Base-by-base conservation (phyloP, 2,797 vertebrate genomes). In the Sternarchorhynchus goeldii region DNA sequence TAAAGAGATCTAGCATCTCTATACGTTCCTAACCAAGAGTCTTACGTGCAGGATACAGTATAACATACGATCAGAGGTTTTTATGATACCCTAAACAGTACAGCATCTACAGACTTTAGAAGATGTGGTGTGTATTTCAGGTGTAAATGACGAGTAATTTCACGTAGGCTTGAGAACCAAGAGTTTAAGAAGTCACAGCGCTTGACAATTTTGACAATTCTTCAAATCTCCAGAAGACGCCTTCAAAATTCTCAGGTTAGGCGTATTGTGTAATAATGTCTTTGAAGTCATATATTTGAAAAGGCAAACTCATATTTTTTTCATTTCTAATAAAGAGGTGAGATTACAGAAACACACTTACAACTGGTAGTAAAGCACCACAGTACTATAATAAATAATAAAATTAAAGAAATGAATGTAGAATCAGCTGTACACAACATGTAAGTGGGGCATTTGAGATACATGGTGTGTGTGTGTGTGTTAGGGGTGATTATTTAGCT, bases 31-130 rank as follows among this genome's bases (percentile, higher is more conserved):
- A n/a, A 32, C 31, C n/a, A 18, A 7, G 36, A 20, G 63, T 66
- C 5, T 39, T n/a, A 45, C 67, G 18, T 8, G 55, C 21, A 32
- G 1, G 18, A 10, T 53, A 16, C 67, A 21, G 14, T 31, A 31
- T 25, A 20, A 20, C 21, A 29, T 25, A 14, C 7, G 18, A 5
- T 68, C 41, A 45, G 14, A 16, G 20, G n/a, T 36, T 7, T 18
- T 70, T 60, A 58, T 65, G 59, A 82, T 75, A 31, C 34, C 64
- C 74, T 78, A 50, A 81, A 78, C 63, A 67, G 66, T 2, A 70
- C 62, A 32, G 70, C 65, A 83, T 77, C 66, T 70, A 75, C 20
- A 59, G 55, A 81, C 69, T 65, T 81, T 83, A 83, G 72, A 25
- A 60, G 65, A 39, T 67, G 34, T 53, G 62, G 76, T 76, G 25